phyloP scores from a whole-genome alignment of 2,113 vertebrate species.

The Ellobius talpinus region DNA sequence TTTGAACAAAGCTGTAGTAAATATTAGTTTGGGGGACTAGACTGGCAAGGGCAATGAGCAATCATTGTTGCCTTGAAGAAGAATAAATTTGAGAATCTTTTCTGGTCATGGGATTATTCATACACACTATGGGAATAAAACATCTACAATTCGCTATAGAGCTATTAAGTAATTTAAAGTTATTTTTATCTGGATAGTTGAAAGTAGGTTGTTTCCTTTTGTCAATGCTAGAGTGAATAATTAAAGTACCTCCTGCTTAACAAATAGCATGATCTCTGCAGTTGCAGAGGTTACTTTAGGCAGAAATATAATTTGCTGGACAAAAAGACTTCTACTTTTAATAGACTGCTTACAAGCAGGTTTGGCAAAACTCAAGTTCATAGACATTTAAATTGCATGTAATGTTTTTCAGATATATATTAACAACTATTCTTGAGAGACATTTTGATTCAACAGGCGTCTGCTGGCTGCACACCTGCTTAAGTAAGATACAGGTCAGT shows the following conservation, averaged over 20 bases:
- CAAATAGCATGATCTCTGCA: conserved; percentile 50
- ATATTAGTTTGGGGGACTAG: background rate
- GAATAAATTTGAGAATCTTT: conserved; percentile 2
- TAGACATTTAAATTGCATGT: conserved; percentile 37
- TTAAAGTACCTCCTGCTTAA: conserved; percentile 35
- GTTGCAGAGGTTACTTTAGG: background rate
- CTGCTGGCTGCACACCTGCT: background rate
- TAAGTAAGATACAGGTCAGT: background rate
- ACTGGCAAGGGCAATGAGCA: background rate
- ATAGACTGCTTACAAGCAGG: conserved; percentile 26
- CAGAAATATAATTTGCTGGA: conserved; percentile 38
- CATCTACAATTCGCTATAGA: conserved; percentile 28
- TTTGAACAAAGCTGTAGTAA: background rate
- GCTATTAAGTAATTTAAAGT: background rate
- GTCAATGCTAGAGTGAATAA: background rate
- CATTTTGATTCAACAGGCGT: conserved; percentile 40
- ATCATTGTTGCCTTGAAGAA: background rate
- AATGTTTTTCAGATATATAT: background rate
- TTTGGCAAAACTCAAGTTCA: background rate
- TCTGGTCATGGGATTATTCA: conserved; percentile 49
- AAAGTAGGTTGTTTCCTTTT: conserved; percentile 10
- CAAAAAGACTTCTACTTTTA: conserved; percentile 55
- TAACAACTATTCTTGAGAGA: conserved; percentile 21
- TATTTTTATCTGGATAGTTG: background rate
- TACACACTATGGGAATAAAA: conserved; percentile 42